phyloP scores from a whole-genome alignment of 2,797 vertebrate species.

The Morelia viridis region DNA sequence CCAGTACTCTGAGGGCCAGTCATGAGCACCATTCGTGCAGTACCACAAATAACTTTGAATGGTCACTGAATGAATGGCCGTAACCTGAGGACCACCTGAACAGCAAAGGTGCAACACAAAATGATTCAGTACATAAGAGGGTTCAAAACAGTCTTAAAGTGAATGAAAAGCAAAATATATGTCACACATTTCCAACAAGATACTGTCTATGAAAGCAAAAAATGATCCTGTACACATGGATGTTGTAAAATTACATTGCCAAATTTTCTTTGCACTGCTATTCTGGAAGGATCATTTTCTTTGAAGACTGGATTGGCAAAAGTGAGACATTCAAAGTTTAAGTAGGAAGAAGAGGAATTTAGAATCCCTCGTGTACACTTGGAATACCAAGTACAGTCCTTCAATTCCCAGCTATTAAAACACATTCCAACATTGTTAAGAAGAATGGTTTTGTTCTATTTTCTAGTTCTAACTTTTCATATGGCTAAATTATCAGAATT shows the following conservation, averaged over 20 bases:
- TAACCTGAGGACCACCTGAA: background rate
- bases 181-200: no score
- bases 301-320: background rate
- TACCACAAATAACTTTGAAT: background rate
- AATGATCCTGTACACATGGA: no score
- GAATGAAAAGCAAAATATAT: background rate
- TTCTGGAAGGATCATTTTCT: no score
- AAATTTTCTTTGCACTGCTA: no score
- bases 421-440: conserved; percentile 18
- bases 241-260: no score
- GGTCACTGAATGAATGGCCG: background rate
- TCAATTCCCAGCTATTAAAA: background rate
- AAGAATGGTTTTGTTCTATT: background rate
- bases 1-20: background rate
- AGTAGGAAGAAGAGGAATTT: background rate
- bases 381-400: background rate
- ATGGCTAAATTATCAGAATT: conserved; percentile 37
- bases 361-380: background rate
- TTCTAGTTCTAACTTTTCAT: conserved; percentile 36
- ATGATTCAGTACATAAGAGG: background rate
- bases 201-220: no score
- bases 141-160: background rate
- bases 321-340: no score
- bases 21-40: background rate
- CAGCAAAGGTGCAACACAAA: background rate